These are phyloP conservation scores for Oreocharis arfaki DNA, from an alignment of 2,113 vertebrate genomes.

Conservation along the genomic window DNA sequence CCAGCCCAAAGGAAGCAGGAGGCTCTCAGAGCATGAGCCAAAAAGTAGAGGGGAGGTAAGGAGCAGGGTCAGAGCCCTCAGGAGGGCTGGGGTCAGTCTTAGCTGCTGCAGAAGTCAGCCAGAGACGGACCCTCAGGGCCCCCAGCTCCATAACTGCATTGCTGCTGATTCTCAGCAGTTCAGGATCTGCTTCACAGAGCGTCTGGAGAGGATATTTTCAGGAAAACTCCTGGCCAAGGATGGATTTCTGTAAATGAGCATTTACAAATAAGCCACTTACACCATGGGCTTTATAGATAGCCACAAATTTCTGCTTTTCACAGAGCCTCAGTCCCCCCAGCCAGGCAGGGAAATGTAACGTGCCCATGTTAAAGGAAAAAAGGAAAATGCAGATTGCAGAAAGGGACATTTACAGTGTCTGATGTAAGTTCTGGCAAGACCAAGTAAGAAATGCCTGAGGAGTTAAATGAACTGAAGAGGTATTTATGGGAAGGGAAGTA, in stretches of 20 bases:
- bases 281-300: neutral
- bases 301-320: neutral
- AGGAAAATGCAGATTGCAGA: neutral
- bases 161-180: neutral
- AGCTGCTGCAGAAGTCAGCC: neutral
- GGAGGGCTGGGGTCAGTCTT: neutral
- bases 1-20: neutral
- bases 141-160: rapidly evolving
- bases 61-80: neutral
- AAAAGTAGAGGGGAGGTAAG: neutral
- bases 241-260: neutral
- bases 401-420: neutral
- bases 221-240: neutral
- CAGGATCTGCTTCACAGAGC: neutral
- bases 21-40: neutral
- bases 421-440: neutral
- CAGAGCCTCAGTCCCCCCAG: neutral
- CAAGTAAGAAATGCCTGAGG: neutral
- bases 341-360: neutral
- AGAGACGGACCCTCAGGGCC: neutral
- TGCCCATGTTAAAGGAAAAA: neutral
- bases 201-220: neutral
- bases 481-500: neutral
- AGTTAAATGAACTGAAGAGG: neutral
- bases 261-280: neutral